Percentiles rank a stretch among this genome's conserved stretches.
phyloP scores from a whole-genome alignment of 2,113 vertebrate genomes.

The Perca fluviatilis region DNA sequence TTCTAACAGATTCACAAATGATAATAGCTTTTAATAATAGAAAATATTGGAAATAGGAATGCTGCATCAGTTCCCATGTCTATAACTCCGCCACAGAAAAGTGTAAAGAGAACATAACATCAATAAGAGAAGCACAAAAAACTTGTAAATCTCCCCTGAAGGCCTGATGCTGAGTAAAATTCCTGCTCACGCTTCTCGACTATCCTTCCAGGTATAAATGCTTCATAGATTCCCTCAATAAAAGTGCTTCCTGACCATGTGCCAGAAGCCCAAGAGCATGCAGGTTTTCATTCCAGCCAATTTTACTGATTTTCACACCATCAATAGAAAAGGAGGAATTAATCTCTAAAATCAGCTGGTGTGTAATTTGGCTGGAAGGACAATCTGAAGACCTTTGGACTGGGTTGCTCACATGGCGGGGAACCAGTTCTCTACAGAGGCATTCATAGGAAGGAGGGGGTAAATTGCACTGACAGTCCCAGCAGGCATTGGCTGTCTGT shows the following conservation, averaged over 20 bases:
- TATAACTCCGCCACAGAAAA: background rate
- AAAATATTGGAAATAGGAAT: background rate
- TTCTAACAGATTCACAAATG: background rate
- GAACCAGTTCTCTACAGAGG: background rate
- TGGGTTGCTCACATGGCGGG: background rate
- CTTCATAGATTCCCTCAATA: background rate
- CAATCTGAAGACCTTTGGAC: conserved; percentile 31
- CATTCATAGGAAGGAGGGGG: background rate
- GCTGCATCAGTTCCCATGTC: background rate
- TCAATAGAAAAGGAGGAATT: background rate
- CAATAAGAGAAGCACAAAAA: background rate
- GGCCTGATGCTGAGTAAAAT: background rate
- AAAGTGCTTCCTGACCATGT: background rate
- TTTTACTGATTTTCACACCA: conserved; percentile 11
- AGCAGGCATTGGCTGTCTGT: conserved; percentile 34
- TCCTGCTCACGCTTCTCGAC: background rate
- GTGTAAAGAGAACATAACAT: background rate
- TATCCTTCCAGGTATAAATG: background rate
- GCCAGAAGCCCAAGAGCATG: background rate
- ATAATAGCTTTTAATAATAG: background rate
- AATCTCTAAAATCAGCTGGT: background rate
- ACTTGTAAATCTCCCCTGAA: background rate
- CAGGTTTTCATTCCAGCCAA: background rate
- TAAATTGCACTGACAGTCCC: conserved; percentile 45
- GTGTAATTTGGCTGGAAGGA: background rate